Conservation (phyloP, 2,888 invertebrate species). For the Blomia tropicalis region DNA sequence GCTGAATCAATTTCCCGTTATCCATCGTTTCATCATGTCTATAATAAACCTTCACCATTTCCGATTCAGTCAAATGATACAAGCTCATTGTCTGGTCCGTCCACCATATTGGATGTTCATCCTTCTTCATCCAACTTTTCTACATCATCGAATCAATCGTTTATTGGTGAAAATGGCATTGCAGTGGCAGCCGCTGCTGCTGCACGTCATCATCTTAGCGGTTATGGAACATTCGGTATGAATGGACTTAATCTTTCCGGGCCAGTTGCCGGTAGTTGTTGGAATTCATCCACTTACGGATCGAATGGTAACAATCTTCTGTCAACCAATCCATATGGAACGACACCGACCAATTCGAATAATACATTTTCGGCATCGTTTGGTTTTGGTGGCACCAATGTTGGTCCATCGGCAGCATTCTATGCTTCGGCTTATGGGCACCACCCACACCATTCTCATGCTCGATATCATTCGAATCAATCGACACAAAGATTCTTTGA, state of each 20-base stretch:
- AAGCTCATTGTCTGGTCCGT: not conserved
- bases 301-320: not conserved
- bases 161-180: not conserved
- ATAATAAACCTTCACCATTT: not conserved
- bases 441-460: not conserved
- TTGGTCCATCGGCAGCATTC: not conserved
- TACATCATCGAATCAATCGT: not conserved
- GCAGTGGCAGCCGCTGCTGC: not conserved
- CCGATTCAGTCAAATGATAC: not conserved
- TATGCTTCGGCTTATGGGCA: not conserved
- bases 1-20: not conserved
- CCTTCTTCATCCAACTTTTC: not conserved
- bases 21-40: not conserved
- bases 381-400: not conserved
- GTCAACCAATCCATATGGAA: not conserved
- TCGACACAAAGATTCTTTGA: not conserved
- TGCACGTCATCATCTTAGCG: not conserved
- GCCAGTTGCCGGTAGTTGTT: too few relatives aligned
- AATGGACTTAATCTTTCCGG: not conserved
- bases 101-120: not conserved
- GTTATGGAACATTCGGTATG: not conserved
- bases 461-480: too few relatives aligned
- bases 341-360: not conserved
- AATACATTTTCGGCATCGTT: not conserved
- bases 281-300: not conserved